A percentile compares a stretch with the other conserved stretches of the same genome.
phyloP scores from a whole-genome alignment of 2,797 vertebrate species.

The Pseudochirops corinnae region DNA sequence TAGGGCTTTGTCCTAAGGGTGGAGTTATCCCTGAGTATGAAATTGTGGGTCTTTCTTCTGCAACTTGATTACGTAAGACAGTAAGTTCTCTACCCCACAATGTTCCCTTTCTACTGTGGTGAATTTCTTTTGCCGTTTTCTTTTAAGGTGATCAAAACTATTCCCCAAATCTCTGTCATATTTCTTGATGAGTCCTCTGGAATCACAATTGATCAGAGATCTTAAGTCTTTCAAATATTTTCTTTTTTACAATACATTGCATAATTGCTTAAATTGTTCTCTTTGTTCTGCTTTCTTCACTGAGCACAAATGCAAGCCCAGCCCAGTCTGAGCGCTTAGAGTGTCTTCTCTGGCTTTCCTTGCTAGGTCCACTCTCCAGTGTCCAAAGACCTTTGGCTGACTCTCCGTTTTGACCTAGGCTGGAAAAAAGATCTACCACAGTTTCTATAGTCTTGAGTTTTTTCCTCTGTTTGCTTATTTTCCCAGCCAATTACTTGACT shows the following conservation, averaged over 20 bases:
- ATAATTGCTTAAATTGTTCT: no score
- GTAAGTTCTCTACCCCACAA: background rate
- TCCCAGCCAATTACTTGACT: no score
- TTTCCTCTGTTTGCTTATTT: no score
- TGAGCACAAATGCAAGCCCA: no score
- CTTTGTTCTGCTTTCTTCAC: no score
- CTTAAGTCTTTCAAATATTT: background rate
- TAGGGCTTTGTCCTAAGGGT: background rate
- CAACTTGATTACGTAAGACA: no score
- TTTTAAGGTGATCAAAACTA: background rate
- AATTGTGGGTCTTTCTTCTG: background rate
- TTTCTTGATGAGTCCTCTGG: background rate
- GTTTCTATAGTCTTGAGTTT: background rate
- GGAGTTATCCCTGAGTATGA: background rate
- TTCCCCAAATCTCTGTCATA: background rate
- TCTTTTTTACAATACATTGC: no score
- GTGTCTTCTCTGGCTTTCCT: no score
- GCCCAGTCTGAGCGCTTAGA: no score
- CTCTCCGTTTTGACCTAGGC: background rate
- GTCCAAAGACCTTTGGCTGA: background rate
- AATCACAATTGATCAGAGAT: background rate
- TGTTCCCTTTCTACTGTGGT: background rate
- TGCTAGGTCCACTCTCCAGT: no score
- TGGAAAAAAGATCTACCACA: background rate
- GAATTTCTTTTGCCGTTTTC: background rate